phyloP scores from a whole-genome alignment of 92 coral and sea anemone genomes.

The Epizoanthus fatuus region DNA sequence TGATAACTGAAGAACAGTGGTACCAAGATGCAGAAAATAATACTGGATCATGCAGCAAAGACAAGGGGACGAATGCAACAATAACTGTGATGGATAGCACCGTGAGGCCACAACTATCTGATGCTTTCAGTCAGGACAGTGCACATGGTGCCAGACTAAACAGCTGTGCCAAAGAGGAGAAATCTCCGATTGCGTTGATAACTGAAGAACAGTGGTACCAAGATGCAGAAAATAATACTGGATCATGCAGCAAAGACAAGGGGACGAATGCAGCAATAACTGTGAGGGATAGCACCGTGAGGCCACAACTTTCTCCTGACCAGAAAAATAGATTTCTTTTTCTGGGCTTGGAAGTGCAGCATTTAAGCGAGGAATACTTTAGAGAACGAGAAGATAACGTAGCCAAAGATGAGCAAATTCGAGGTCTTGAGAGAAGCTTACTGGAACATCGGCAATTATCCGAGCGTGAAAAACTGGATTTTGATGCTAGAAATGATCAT shows the following conservation, averaged over 20 bases:
- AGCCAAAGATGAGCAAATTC: neutral
- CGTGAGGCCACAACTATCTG: neutral
- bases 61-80: neutral
- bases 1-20: neutral
- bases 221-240: neutral
- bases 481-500: too few relatives aligned
- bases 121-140: neutral
- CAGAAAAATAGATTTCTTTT: neutral
- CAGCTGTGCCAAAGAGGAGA: neutral
- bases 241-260: too few relatives aligned
- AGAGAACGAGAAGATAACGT: neutral
- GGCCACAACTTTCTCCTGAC: neutral
- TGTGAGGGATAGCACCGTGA: neutral
- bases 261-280: neutral
- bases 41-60: too few relatives aligned
- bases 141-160: too few relatives aligned
- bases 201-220: neutral
- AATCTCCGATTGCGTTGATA: neutral
- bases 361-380: neutral
- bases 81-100: neutral
- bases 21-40: neutral
- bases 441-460: neutral
- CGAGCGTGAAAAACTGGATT: too few relatives aligned
- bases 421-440: neutral
- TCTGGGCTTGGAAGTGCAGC: slow-evolving; percentile 1